A percentile compares a stretch with the other conserved stretches of the same genome.
phyloP scores from a whole-genome alignment of 2,888 invertebrate species.

The Pegoplata infirma region DNA sequence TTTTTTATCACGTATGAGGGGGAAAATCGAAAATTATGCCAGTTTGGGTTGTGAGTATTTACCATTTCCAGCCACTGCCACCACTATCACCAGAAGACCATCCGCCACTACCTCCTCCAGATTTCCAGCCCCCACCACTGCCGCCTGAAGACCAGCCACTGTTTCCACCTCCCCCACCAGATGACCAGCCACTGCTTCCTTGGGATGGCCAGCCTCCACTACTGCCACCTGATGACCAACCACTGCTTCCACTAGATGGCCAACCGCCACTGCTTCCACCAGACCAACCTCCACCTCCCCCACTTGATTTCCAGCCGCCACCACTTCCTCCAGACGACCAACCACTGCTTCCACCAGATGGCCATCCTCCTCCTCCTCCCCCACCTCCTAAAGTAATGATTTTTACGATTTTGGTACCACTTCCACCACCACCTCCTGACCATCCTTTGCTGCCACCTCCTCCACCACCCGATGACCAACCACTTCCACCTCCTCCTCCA shows the following conservation, averaged over 20 bases:
- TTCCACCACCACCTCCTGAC: conserved; percentile 53
- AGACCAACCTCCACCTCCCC: conserved; percentile 66
- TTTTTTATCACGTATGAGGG: conserved; percentile 9
- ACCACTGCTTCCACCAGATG: conserved; percentile 60
- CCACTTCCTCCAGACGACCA: conserved; percentile 65
- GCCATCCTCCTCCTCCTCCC: conserved; percentile 66
- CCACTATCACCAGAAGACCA: conserved; percentile 60
- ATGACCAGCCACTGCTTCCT: conserved; percentile 63
- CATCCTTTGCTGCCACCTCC: conserved; percentile 57
- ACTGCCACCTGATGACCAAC: conserved; percentile 59
- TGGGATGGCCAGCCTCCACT: conserved; percentile 64
- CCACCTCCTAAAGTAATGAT: conserved; percentile 45
- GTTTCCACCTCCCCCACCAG: conserved; percentile 58
- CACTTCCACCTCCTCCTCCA: conserved; percentile 64
- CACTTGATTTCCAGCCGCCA: conserved; percentile 50
- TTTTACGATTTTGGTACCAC: conserved; percentile 51
- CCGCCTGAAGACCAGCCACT: conserved; percentile 60
- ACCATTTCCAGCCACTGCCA: conserved; percentile 65
- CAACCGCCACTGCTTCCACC: conserved; percentile 64
- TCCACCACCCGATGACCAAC: conserved; percentile 66
- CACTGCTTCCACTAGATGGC: conserved; percentile 62
- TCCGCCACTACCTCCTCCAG: conserved; percentile 63
- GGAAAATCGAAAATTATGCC: background rate
- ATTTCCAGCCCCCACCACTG: conserved; percentile 64
- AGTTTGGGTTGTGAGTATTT: conserved; percentile 11